Percentiles rank a stretch among this genome's conserved stretches.
Evolutionary conservation across 2,113 vertebrate genomes (phyloP).

Genomic region (Cricetomys ansorgei): DNA sequence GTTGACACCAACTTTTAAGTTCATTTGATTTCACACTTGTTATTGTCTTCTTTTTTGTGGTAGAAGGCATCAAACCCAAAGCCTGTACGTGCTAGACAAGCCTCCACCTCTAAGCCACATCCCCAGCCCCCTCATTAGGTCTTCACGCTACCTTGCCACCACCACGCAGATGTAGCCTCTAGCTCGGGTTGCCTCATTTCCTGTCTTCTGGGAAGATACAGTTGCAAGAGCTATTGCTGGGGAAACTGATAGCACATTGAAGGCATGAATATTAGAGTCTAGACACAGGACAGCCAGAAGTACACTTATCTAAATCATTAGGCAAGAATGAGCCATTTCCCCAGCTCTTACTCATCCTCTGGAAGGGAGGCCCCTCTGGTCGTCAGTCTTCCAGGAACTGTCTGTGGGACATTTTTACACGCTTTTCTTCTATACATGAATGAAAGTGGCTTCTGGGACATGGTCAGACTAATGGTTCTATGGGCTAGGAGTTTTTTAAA

Average conservation of each 20-base stretch:
- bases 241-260: neutral
- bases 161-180: neutral
- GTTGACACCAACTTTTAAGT: slow-evolving; percentile 1
- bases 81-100: neutral
- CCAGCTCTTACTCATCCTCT: neutral
- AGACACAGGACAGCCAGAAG: neutral
- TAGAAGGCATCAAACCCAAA: neutral
- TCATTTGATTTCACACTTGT: slow-evolving; percentile 62
- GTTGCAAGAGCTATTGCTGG: neutral
- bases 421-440: neutral
- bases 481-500: neutral
- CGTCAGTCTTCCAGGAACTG: neutral
- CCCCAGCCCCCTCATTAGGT: neutral
- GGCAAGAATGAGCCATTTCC: neutral
- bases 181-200: slow-evolving; percentile 62
- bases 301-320: neutral
- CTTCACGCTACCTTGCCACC: neutral
- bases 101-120: neutral
- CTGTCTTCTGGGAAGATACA: slow-evolving; percentile 58
- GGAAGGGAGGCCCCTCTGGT: neutral
- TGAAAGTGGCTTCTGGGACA: neutral
- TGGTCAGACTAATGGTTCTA: neutral
- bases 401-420: neutral
- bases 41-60: neutral
- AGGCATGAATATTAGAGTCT: neutral